phyloP scores from a whole-genome alignment of 2,113 vertebrate genomes.

The Larimichthys crocea region DNA sequence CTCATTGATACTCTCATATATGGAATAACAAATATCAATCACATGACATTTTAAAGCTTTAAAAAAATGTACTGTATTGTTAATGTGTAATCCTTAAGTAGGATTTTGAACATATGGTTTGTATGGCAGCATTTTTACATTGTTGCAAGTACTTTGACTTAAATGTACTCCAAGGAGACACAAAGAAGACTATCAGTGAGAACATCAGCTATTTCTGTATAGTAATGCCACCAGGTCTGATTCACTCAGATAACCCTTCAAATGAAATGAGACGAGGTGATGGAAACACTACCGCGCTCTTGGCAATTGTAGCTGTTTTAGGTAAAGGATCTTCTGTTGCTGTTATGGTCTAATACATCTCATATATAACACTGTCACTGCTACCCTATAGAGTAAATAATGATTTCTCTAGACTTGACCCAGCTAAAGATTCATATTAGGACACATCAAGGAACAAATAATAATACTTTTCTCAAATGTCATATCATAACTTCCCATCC shows the following conservation, averaged over 20 bases:
- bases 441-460: too few relatives aligned
- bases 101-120: neutral
- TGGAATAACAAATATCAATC: neutral
- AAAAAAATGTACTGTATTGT: neutral
- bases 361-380: neutral
- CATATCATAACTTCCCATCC: neutral
- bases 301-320: too few relatives aligned
- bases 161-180: too few relatives aligned
- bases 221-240: too few relatives aligned
- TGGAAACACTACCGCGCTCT: too few relatives aligned
- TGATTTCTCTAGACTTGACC: neutral
- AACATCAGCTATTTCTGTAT: too few relatives aligned
- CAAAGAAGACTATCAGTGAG: too few relatives aligned
- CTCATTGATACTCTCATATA: neutral
- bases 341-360: neutral
- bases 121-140: neutral
- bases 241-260: too few relatives aligned
- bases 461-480: neutral
- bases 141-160: neutral
- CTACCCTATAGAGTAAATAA: neutral
- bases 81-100: neutral
- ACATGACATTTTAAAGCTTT: neutral
- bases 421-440: too few relatives aligned
- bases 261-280: too few relatives aligned
- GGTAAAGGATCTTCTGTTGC: neutral